A percentile compares a stretch with the other conserved stretches of the same genome.
Conservation (phyloP, 2,797 vertebrate genomes). For the Microctenopoma stevenorrisi region DNA sequence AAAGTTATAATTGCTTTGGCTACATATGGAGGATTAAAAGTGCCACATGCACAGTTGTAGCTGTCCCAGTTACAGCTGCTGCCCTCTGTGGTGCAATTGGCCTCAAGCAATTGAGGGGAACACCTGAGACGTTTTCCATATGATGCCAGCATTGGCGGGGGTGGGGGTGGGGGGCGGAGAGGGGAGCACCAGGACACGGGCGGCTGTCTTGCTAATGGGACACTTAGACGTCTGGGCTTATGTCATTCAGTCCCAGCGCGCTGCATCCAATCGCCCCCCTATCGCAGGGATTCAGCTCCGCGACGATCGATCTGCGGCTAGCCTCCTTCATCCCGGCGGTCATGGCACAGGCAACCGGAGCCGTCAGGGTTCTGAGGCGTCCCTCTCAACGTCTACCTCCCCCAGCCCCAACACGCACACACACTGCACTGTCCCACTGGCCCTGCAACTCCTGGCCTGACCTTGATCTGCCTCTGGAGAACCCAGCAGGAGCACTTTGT, state of each 20-base stretch:
- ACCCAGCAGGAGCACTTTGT: constrained; percentile 56
- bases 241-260: constrained; percentile 81
- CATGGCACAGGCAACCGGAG: constrained; percentile 84
- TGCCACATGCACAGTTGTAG: constrained; percentile 46
- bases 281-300: constrained; percentile 75
- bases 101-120: constrained; percentile 65
- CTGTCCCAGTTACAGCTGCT: constrained; percentile 36
- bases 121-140: constrained; percentile 78
- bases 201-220: constrained; percentile 84
- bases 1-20: constrained; percentile 66
- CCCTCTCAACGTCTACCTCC: constrained; percentile 76
- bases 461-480: constrained; percentile 80
- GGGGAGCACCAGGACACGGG: constrained; percentile 59
- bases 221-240: constrained; percentile 85
- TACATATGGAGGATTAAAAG: constrained; percentile 62
- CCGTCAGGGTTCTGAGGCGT: constrained; percentile 79
- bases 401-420: constrained; percentile 50
- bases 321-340: constrained; percentile 79
- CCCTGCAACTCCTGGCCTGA: constrained; percentile 73
- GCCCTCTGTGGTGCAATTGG: constrained; percentile 52
- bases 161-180: constrained; percentile 4
- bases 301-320: constrained; percentile 86
- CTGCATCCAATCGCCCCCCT: constrained; percentile 80
- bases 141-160: constrained; percentile 48
- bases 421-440: constrained; percentile 51